Evolutionary conservation across 2,113 vertebrate species (phyloP), one percentile per base, ranked within the genome.

Genomic region (Pseudorectes ferrugineus): DNA sequence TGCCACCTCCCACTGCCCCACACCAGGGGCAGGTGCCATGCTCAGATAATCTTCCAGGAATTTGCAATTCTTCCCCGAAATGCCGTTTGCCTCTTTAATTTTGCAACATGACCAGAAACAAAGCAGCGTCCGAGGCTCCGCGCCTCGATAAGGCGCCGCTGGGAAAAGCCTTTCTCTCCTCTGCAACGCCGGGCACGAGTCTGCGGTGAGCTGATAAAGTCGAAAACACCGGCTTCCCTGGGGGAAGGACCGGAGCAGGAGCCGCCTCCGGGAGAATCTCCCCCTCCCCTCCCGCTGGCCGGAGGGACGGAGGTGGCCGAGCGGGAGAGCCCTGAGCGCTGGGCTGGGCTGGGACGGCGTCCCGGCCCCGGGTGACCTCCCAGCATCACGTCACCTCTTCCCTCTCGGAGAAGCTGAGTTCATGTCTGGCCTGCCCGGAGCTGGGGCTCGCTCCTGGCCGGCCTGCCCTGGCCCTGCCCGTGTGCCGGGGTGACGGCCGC

Each of bases 121-220:
- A 94, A 93, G 95, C 89, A 14, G 43, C 6, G 1, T 48, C 91
- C 14, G 4, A 55, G 81, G 61, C 84, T 95, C 92, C 22, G 77
- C 29, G 19, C 81, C 54, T 48, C 2, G 46, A 93, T 89, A 94
- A 93, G 84, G 72, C 31, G 11, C 81, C 54, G 0, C 61, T 12
- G 94, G 78, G 90, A 84, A 92, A 95, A 96, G 57, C 72, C 82
- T 82, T 91, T 89, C 85, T 61, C 72, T 94, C 61, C 74, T 90
- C 81, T 79, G 77, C 79, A 33, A 43, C 1, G 5, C 88, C 25
- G 4, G 58, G 83, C 58, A 26, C 3, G 18, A 83, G 62, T 78
- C 89, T 97, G 96, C 3, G 1, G 73, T 6, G 86, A 94, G 92
- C 91, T 92, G 96, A 95, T 96, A 96, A 97, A 83, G 90, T 48